phyloP scores from a whole-genome alignment of 2,113 vertebrate species.

The Acanthisitta chloris region DNA sequence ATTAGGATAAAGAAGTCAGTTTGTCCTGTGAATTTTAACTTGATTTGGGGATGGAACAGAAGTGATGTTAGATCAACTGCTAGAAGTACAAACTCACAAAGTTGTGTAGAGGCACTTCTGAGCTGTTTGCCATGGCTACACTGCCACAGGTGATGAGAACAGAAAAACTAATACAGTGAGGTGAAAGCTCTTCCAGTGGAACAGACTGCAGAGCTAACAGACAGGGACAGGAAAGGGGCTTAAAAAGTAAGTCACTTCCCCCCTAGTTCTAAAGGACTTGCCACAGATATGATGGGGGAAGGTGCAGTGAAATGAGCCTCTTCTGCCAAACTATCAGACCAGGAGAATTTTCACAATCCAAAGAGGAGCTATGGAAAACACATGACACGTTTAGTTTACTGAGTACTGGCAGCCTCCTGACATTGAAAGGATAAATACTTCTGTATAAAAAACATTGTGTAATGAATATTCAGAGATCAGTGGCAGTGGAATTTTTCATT shows the following conservation, averaged over 20 bases:
- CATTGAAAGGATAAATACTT: neutral
- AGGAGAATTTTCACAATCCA: neutral
- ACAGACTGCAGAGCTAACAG: neutral
- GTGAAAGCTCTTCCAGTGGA: neutral
- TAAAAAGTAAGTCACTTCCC: neutral
- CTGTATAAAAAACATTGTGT: neutral
- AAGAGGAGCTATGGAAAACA: neutral
- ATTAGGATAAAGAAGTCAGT: neutral
- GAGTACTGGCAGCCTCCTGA: neutral
- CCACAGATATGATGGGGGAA: neutral
- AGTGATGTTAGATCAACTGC: neutral
- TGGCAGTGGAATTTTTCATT: fast-evolving
- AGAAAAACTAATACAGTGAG: neutral
- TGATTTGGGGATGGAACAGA: neutral
- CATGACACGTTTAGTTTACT: neutral
- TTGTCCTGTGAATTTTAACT: neutral
- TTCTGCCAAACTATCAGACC: neutral
- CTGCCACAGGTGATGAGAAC: neutral
- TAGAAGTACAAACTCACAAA: neutral
- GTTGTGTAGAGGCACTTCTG: neutral
- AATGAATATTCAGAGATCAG: neutral
- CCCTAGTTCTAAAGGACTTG: neutral
- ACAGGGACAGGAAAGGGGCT: neutral
- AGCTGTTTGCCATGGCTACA: neutral
- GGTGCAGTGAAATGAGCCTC: neutral